A percentile compares a stretch with the other conserved stretches of the same genome.
Conservation (phyloP, 2,888 invertebrate genomes). For the Dusona sp. region DNA sequence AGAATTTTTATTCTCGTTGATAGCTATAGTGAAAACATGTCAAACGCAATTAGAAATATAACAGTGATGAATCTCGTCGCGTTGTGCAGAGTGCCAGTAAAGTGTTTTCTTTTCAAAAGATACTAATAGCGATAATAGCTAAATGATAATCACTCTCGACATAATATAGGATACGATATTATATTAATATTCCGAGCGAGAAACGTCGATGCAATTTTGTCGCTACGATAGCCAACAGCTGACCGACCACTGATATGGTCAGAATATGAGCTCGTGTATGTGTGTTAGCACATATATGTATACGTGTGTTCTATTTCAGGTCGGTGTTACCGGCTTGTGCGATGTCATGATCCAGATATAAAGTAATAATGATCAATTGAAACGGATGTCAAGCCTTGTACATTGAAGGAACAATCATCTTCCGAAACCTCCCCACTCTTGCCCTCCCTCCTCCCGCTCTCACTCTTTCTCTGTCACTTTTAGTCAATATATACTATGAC, state of each 20-base stretch:
- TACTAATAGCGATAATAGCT: slow-evolving; percentile 50
- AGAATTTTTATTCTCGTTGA: neutral
- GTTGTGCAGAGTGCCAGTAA: neutral
- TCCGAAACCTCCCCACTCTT: neutral
- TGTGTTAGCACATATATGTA: neutral
- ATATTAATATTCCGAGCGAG: slow-evolving; percentile 60
- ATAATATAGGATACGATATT: slow-evolving; percentile 37
- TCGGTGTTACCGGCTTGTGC: slow-evolving; percentile 39
- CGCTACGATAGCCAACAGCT: slow-evolving; percentile 29
- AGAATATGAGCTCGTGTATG: slow-evolving; percentile 2
- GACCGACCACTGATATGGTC: slow-evolving; percentile 58
- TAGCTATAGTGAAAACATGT: neutral
- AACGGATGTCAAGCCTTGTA: slow-evolving; percentile 67
- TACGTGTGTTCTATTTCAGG: slow-evolving; percentile 7
- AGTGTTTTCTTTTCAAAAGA: slow-evolving; percentile 27
- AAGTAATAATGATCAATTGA: slow-evolving; percentile 69
- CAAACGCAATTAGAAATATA: neutral
- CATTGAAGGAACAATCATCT: slow-evolving; percentile 7
- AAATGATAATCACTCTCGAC: slow-evolving; percentile 52
- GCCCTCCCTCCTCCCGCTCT: neutral
- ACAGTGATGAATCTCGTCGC: slow-evolving; percentile 20
- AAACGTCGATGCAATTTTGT: slow-evolving; percentile 57
- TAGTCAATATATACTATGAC: slow-evolving; percentile 41
- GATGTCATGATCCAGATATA: slow-evolving; percentile 63
- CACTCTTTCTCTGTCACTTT: slow-evolving; percentile 20